Conservation (phyloP, 1,140 invertebrate species). For the Eupeodes corollae region DNA sequence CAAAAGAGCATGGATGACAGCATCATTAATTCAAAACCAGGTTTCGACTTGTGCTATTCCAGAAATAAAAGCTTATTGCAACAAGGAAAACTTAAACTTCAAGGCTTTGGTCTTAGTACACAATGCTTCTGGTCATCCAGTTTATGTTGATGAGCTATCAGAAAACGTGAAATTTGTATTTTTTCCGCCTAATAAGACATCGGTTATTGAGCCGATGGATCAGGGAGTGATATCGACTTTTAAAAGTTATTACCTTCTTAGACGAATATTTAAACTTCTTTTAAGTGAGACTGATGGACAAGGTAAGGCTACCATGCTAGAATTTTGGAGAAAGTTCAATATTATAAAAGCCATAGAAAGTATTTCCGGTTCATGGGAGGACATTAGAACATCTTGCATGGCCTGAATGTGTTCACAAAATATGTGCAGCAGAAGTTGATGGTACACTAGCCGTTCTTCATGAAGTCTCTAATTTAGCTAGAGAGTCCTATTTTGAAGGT, state of each 20-base stretch:
- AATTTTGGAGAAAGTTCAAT: too few species aligned
- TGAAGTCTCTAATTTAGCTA: too few species aligned
- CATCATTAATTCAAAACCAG: conserved; percentile 28
- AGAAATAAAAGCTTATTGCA: conserved; percentile 19
- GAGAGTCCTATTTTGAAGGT: too few species aligned
- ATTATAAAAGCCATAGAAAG: too few species aligned
- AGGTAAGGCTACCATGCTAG: conserved; percentile 4
- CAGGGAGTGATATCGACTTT: conserved; percentile 31
- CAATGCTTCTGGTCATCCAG: conserved; percentile 22
- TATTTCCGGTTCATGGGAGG: too few species aligned
- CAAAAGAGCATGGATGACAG: conserved; percentile 33
- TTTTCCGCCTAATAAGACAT: conserved; percentile 26
- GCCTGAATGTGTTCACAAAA: too few species aligned
- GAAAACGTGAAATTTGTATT: conserved; percentile 19
- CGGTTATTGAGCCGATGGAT: conserved; percentile 32
- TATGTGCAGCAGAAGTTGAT: too few species aligned
- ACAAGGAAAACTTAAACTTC: conserved; percentile 13
- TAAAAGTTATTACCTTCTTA: conserved; percentile 32
- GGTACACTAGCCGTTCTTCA: too few species aligned
- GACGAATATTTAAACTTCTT: conserved; percentile 7
- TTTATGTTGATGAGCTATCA: conserved; percentile 10
- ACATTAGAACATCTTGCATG: too few species aligned
- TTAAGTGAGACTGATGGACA: conserved; percentile 5
- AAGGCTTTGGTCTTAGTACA: conserved; percentile 20
- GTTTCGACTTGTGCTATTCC: conserved; percentile 21